A percentile compares a stretch with the other conserved stretches of the same genome.
Evolutionary conservation across 1,140 invertebrate species (phyloP).

Genomic region (Eumaeus atala): DNA sequence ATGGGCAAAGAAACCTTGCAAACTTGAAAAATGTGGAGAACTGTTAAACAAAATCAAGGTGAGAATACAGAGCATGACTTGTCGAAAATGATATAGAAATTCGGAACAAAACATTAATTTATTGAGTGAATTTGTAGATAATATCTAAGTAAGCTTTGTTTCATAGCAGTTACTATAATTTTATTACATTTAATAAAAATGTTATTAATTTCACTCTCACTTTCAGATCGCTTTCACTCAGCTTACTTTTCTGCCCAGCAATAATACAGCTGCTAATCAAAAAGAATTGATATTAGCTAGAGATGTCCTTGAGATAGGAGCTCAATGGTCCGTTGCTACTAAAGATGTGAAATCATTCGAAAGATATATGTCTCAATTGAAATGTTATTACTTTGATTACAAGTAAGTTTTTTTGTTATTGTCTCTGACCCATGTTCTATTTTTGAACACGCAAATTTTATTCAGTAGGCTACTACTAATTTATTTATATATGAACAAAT

Average conservation of each 20-base stretch:
- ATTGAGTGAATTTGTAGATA: background rate
- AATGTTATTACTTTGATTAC: constrained; percentile 98
- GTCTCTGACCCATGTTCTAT: background rate
- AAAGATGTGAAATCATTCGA: constrained; percentile 97
- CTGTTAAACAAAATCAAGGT: constrained; percentile 85
- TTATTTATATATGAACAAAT: no score
- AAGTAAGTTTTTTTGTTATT: constrained; percentile 76
- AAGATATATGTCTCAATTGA: constrained; percentile 96
- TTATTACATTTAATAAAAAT: no score
- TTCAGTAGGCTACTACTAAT: no score
- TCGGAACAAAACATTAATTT: constrained; percentile 10
- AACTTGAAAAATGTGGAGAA: constrained; percentile 83
- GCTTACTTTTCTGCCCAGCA: constrained; percentile 90
- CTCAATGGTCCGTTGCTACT: constrained; percentile 93
- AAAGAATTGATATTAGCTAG: constrained; percentile 92
- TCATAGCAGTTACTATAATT: no score
- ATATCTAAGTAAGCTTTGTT: background rate
- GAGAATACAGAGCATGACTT: constrained; percentile 30
- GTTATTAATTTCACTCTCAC: no score
- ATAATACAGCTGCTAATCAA: constrained; percentile 84
- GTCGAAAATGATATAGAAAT: constrained; percentile 23
- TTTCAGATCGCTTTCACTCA: constrained; percentile 87
- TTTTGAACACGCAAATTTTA: no score
- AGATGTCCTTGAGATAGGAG: constrained; percentile 96
- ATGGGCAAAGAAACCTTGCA: constrained; percentile 80